phyloP scores from a whole-genome alignment of 2,888 invertebrate genomes.

The Parnassius smintheus region DNA sequence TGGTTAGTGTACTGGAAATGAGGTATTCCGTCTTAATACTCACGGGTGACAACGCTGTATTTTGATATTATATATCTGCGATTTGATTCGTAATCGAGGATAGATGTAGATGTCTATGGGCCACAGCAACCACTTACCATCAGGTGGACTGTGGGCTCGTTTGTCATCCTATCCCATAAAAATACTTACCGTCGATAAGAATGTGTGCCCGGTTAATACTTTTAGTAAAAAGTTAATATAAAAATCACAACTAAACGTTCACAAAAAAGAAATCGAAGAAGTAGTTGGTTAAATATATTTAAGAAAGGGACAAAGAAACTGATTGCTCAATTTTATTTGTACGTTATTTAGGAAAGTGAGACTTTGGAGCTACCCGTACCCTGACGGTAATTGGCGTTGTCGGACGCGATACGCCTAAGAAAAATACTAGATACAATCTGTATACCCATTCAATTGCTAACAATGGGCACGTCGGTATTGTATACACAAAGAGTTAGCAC shows the following conservation, averaged over 20 bases:
- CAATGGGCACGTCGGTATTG: constrained; percentile 34
- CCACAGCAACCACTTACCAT: too few relatives aligned
- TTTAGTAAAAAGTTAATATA: too few relatives aligned
- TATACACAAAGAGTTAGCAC: constrained; percentile 34
- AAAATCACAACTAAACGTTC: not conserved
- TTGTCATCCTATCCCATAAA: too few relatives aligned
- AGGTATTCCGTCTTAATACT: too few relatives aligned
- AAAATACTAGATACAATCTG: constrained; percentile 36
- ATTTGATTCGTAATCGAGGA: too few relatives aligned
- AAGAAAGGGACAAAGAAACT: constrained; percentile 9
- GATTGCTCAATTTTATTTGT: constrained; percentile 22
- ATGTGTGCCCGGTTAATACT: too few relatives aligned
- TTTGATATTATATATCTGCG: too few relatives aligned
- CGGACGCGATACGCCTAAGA: constrained; percentile 28
- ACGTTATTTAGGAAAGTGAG: constrained; percentile 18
- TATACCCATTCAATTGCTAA: constrained; percentile 38
- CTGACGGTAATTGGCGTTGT: constrained; percentile 24
- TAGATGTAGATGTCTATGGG: too few relatives aligned
- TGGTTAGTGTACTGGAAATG: too few relatives aligned
- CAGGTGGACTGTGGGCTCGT: too few relatives aligned
- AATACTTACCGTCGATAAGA: too few relatives aligned
- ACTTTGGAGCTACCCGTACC: constrained; percentile 14
- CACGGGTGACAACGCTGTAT: too few relatives aligned
- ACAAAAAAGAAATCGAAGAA: not conserved
- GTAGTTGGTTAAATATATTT: not conserved